These are phyloP conservation scores for Cephus sareptanus DNA, from an alignment of 2,888 invertebrate genomes.

Conservation along the genomic window DNA sequence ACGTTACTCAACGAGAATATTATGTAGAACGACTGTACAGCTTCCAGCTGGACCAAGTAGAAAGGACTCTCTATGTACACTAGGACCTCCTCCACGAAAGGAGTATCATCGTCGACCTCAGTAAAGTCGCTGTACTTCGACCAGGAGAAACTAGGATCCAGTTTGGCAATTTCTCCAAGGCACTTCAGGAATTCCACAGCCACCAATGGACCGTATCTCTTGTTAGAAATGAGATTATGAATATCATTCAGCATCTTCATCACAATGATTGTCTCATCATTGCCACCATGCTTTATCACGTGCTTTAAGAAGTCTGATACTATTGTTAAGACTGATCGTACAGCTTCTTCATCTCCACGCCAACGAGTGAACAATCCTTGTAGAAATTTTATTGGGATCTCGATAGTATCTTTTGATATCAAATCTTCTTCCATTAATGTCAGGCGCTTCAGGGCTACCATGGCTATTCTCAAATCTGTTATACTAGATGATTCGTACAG, in stretches of 20 bases:
- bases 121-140: slow-evolving; percentile 39
- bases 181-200: slow-evolving; percentile 63
- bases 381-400: slow-evolving; percentile 50
- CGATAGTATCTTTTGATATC: slow-evolving; percentile 42
- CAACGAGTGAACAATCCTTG: slow-evolving; percentile 51
- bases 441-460: slow-evolving; percentile 56
- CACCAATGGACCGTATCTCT: slow-evolving; percentile 60
- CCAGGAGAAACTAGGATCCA: slow-evolving; percentile 48
- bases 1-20: slow-evolving; percentile 52
- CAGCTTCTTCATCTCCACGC: slow-evolving; percentile 53
- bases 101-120: slow-evolving; percentile 33
- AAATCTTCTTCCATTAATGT: slow-evolving; percentile 40
- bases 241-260: slow-evolving; percentile 6
- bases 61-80: slow-evolving; percentile 60
- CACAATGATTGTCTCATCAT: slow-evolving; percentile 9
- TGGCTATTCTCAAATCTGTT: slow-evolving; percentile 50
- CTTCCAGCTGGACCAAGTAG: slow-evolving; percentile 63
- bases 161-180: slow-evolving; percentile 58
- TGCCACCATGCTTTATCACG: slow-evolving; percentile 7
- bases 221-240: slow-evolving; percentile 25
- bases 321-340: slow-evolving; percentile 55
- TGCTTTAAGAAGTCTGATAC: slow-evolving; percentile 47
- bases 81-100: slow-evolving; percentile 33
- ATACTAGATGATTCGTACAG: slow-evolving; percentile 37
- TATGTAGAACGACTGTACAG: slow-evolving; percentile 57